Evolutionary conservation across 35 echinoderm and acorn worm genomes (phyloP).

Genomic region (Heliocidaris tuberculata): DNA sequence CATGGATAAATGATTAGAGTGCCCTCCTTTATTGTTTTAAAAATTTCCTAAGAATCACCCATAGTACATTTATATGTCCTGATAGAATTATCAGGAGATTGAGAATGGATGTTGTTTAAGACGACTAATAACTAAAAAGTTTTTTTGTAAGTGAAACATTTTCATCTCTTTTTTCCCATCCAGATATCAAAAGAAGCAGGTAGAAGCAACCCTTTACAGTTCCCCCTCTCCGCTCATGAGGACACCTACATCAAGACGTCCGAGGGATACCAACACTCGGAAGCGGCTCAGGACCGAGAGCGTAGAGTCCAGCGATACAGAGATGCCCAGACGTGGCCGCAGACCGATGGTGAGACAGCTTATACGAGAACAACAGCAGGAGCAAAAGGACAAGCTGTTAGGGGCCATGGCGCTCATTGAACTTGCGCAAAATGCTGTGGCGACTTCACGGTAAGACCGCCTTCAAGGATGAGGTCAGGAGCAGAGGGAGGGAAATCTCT

Average conservation of each 20-base stretch:
- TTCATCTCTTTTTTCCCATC: not conserved
- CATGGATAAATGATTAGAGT: no score
- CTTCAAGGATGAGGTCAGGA: not conserved
- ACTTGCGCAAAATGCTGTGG: constrained; percentile 63
- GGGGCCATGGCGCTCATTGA: constrained; percentile 95
- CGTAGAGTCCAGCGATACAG: not conserved
- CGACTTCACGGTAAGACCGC: not conserved
- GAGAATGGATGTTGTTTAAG: no score
- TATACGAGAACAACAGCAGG: constrained; percentile 54
- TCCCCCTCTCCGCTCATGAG: not conserved
- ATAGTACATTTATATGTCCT: no score
- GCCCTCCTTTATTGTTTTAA: not conserved
- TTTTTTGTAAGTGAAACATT: no score
- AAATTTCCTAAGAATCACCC: not conserved
- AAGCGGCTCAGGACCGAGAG: constrained; percentile 38
- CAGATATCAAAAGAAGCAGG: not conserved
- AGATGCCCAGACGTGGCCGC: constrained; percentile 67
- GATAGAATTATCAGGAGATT: no score
- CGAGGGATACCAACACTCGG: not conserved
- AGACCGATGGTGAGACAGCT: constrained; percentile 55
- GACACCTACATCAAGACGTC: constrained; percentile 35
- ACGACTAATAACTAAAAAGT: no score
- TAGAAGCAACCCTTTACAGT: not conserved
- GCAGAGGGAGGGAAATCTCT: not conserved
- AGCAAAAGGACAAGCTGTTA: constrained; percentile 87